phyloP scores from a whole-genome alignment of 2,888 invertebrate species.

The Sinohyriopsis cumingii region DNA sequence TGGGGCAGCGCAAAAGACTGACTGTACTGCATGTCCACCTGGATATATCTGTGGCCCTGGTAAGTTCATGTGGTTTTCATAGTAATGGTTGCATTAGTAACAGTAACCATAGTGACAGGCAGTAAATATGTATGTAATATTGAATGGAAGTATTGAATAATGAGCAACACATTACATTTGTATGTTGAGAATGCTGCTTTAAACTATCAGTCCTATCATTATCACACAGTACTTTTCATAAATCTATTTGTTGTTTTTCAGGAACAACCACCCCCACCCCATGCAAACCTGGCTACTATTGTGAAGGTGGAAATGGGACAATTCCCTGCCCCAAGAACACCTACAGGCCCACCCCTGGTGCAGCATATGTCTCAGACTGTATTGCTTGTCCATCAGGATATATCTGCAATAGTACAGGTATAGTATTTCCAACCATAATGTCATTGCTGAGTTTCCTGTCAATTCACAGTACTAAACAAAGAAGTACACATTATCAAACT shows the following conservation, averaged over 20 bases:
- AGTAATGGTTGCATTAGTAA: too few relatives aligned
- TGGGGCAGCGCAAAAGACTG: slow-evolving; percentile 55
- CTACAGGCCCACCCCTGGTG: slow-evolving; percentile 59
- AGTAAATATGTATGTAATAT: too few relatives aligned
- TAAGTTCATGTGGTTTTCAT: slow-evolving; percentile 18
- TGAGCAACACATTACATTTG: too few relatives aligned
- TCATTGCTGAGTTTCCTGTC: too few relatives aligned
- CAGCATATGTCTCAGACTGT: slow-evolving; percentile 58
- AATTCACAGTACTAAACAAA: too few relatives aligned
- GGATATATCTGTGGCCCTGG: slow-evolving; percentile 64
- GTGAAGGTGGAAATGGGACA: slow-evolving; percentile 56
- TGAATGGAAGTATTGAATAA: too few relatives aligned
- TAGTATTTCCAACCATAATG: neutral
- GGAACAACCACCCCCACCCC: slow-evolving; percentile 55
- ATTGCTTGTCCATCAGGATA: slow-evolving; percentile 63
- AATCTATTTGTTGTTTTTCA: slow-evolving; percentile 16
- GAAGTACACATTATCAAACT: too few relatives aligned
- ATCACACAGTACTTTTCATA: neutral
- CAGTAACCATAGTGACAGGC: neutral
- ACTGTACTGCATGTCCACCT: slow-evolving; percentile 66
- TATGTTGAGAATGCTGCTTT: too few relatives aligned
- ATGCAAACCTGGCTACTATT: slow-evolving; percentile 66
- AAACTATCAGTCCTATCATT: neutral
- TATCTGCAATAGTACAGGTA: slow-evolving; percentile 66
- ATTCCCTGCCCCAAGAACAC: slow-evolving; percentile 59